These are phyloP conservation scores for Saturnia pavonia DNA, from an alignment of 2,888 invertebrate genomes.

Conservation along the genomic window DNA sequence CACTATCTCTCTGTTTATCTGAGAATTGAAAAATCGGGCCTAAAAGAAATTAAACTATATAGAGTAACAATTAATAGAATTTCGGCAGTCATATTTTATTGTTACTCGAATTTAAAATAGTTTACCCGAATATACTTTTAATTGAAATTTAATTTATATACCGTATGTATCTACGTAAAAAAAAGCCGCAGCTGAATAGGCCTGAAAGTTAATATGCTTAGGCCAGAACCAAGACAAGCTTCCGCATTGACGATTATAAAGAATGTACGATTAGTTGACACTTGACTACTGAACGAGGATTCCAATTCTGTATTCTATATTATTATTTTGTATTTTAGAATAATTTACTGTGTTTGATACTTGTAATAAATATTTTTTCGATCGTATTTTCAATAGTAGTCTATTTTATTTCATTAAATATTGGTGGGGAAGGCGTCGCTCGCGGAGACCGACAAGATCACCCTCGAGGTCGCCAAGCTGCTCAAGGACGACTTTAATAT, in stretches of 20 bases:
- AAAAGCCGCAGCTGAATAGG: not conserved
- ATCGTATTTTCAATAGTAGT: too few relatives aligned
- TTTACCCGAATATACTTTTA: not conserved
- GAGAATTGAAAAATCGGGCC: too few relatives aligned
- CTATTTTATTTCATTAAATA: too few relatives aligned
- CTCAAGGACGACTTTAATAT: slow-evolving; percentile 99
- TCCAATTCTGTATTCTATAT: not conserved
- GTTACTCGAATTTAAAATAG: not conserved
- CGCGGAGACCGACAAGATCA: slow-evolving; percentile 99
- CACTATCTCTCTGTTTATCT: too few relatives aligned
- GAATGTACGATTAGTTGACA: not conserved
- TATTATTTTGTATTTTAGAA: not conserved
- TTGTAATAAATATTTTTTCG: not conserved
- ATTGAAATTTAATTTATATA: too few relatives aligned
- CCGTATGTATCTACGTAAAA: not conserved
- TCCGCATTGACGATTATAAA: not conserved
- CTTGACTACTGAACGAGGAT: too few relatives aligned
- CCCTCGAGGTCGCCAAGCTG: slow-evolving; percentile 98
- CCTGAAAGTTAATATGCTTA: not conserved
- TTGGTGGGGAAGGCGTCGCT: slow-evolving; percentile 99
- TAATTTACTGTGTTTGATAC: not conserved
- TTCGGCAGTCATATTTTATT: too few relatives aligned
- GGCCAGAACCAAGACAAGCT: not conserved
- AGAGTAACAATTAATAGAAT: too few relatives aligned
- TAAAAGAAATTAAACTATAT: too few relatives aligned